Evolutionary conservation across 1,140 invertebrate genomes (phyloP).

Genomic region (Pemphigus obesinymphae): DNA sequence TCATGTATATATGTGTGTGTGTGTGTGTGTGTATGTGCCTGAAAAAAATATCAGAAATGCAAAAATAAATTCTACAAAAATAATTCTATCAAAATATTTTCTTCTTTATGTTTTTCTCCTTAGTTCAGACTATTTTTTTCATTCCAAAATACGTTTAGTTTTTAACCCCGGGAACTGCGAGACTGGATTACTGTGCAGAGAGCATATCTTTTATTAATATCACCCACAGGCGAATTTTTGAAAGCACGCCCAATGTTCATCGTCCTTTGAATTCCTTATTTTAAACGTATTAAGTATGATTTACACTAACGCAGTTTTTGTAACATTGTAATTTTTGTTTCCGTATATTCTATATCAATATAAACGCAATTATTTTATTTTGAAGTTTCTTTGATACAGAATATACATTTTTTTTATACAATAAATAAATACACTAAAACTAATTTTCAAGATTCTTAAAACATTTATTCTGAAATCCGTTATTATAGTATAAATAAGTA

Average conservation of each 20-base stretch:
- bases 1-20: neutral
- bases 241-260: neutral
- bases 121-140: neutral
- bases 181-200: neutral
- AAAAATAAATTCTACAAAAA: neutral
- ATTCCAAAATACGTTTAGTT: slow-evolving; percentile 17
- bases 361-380: neutral
- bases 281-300: slow-evolving; percentile 7
- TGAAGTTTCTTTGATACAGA: neutral
- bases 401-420: neutral
- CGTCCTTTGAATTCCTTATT: neutral
- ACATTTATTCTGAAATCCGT: too few species aligned
- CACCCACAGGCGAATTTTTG: neutral
- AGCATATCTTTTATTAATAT: slow-evolving; percentile 21
- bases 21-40: too few species aligned
- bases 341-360: neutral
- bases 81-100: neutral
- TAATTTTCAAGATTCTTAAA: too few species aligned
- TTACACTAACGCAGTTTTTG: neutral
- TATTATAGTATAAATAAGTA: too few species aligned
- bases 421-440: too few species aligned
- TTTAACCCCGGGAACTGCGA: neutral
- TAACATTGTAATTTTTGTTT: neutral
- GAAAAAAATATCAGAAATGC: neutral
- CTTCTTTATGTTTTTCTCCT: neutral